These are phyloP conservation scores for Andrena bicolor DNA, from an alignment of 2,888 invertebrate genomes.

Conservation along the genomic window DNA sequence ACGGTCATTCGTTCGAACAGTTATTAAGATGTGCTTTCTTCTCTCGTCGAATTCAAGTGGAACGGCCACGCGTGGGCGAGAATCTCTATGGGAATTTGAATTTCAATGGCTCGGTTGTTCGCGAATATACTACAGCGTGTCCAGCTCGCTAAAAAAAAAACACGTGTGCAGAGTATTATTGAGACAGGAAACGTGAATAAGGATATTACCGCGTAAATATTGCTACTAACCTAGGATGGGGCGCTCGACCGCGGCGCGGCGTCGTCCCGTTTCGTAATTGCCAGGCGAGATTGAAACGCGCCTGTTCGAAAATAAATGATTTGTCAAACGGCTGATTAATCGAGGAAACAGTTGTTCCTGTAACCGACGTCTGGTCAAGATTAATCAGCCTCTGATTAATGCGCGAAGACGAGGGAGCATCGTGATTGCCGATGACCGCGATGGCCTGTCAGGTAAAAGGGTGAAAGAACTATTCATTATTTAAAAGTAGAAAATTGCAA, in stretches of 20 bases:
- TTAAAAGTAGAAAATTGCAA: slow-evolving; percentile 41
- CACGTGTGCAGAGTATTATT: not conserved
- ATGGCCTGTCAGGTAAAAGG: slow-evolving; percentile 49
- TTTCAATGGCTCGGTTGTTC: not conserved
- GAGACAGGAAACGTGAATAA: not conserved
- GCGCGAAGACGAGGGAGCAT: slow-evolving; percentile 47
- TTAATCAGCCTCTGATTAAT: slow-evolving; percentile 66
- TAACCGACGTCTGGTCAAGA: slow-evolving; percentile 48
- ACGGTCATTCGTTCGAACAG: slow-evolving; percentile 33
- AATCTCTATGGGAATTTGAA: slow-evolving; percentile 2
- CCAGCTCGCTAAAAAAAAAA: not conserved
- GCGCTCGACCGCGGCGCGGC: not conserved
- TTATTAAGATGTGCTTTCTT: slow-evolving; percentile 13
- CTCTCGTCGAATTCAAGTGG: no score
- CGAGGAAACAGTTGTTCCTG: slow-evolving; percentile 51
- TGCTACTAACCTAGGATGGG: not conserved
- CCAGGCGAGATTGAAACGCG: slow-evolving; percentile 13
- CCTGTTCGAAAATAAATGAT: slow-evolving; percentile 45
- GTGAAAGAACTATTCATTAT: slow-evolving; percentile 36
- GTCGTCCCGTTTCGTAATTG: slow-evolving; percentile 15
- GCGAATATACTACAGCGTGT: not conserved
- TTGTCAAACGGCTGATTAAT: slow-evolving; percentile 54
- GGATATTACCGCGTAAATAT: not conserved
- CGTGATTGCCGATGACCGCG: slow-evolving; percentile 52
- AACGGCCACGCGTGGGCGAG: not conserved